phyloP scores from a whole-genome alignment of 2,888 invertebrate species.

The Callinectes sapidus region DNA sequence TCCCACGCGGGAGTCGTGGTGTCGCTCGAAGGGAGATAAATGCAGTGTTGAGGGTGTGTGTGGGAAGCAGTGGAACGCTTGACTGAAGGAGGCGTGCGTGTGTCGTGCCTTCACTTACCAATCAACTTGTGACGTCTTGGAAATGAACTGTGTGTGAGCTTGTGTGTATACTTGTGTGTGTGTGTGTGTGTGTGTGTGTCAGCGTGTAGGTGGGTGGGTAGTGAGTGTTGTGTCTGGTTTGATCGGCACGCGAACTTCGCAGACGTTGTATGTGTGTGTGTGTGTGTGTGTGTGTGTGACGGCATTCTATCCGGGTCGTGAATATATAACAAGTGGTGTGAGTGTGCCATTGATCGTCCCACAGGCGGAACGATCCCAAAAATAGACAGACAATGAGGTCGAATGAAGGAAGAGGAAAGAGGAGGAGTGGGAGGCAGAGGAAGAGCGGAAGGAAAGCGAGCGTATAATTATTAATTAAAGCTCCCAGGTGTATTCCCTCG shows the following conservation, averaged over 20 bases:
- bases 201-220: neutral
- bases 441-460: neutral
- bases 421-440: neutral
- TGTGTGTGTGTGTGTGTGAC: slow-evolving; percentile 8
- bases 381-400: slow-evolving; percentile 1
- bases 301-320: neutral
- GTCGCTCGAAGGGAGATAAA: neutral
- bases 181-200: neutral
- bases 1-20: neutral
- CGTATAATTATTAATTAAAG: neutral
- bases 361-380: neutral
- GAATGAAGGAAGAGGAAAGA: neutral
- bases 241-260: too few species aligned
- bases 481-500: neutral
- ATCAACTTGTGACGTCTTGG: neutral
- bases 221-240: slow-evolving; percentile 9
- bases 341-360: neutral
- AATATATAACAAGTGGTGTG: neutral
- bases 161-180: neutral
- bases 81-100: neutral
- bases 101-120: neutral
- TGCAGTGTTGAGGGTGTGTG: neutral
- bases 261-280: slow-evolving; percentile 20
- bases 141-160: neutral
- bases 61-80: neutral